Evolutionary conservation across 53 echinoderm and acorn worm species (phyloP), one percentile per base, ranked within the genome.

Genomic region (Actinopyga echinites): DNA sequence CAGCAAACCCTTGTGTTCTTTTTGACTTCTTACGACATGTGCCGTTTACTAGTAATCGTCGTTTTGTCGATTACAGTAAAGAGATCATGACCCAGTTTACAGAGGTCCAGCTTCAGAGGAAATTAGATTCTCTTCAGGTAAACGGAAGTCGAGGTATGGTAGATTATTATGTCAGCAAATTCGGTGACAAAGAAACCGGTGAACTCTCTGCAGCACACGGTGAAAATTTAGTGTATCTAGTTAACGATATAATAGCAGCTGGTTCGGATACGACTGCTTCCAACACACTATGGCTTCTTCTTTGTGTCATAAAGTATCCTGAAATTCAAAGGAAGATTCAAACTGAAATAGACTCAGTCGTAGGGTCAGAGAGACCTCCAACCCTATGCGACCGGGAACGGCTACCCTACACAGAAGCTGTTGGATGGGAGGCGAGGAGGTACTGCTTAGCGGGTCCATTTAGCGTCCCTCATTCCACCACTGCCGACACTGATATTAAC

Each of bases 351-450:
- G 87, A 84, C 44, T 53, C 75, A 21, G 87, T 90, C 21, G 86
- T 93, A 21, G 93, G 93, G 10, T 37, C 36, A 28, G 75, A 80
- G 23, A 45, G 89, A 56, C 1, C 26, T 12, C 93, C 93, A 2
- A 24, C n/a, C 21, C 32, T 85, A 31, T 34, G 83, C 1, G 90
- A 93, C 42, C 83, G 84, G 35, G 62, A 34, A 6, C 45, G 25
- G 4, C 60, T 93, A 33, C 93, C 90, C 1, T 56, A 84, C 52
- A 93, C 93, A 23, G 89, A 90, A 52, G 90, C 93, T 36, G 90
- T 79, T 79, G 54, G 89, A 19, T 55, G 75, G 21, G 93, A 93
- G 42, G 75, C 79, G 5, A 58, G 87, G 19, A 83, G 93, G 8
- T 69, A 64, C 75, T 64, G 83, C 37, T 67, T 83, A 34, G 52